Conservation (phyloP, 37 sponge, comb jelly and placozoan species). For the Geodia barretti region DNA sequence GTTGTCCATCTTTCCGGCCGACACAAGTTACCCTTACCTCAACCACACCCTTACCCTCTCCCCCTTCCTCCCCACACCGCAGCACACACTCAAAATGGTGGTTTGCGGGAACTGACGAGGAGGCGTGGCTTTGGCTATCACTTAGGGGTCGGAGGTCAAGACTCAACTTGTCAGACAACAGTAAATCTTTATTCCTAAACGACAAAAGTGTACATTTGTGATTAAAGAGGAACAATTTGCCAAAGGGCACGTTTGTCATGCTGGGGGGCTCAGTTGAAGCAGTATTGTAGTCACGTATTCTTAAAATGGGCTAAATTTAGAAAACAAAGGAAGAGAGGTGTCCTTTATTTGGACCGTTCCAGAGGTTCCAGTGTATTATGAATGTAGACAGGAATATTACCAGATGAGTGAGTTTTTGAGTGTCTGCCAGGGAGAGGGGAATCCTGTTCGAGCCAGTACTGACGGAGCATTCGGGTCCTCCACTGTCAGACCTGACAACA, state of each 20-base stretch:
- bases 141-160: background rate
- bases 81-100: constrained; percentile 28
- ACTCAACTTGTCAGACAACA: constrained; percentile 1
- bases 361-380: too few species aligned
- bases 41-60: background rate
- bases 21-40: constrained; percentile 18
- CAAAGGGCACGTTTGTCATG: too few species aligned
- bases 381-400: too few species aligned
- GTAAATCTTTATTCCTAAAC: constrained; percentile 15
- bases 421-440: constrained; percentile 56
- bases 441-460: constrained; percentile 39
- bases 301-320: too few species aligned
- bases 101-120: background rate
- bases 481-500: constrained; percentile 32
- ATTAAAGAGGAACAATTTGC: background rate
- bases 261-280: too few species aligned
- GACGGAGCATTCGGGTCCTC: constrained; percentile 36
- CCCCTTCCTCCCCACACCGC: constrained; percentile 4
- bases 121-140: background rate
- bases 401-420: constrained; percentile 42
- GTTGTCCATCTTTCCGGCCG: constrained; percentile 39
- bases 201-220: background rate
- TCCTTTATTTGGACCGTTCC: too few species aligned
- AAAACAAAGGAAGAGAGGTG: too few species aligned
- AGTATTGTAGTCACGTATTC: too few species aligned